These are phyloP conservation scores for Caloenas nicobarica DNA, from an alignment of 2,113 vertebrate genomes.

Conservation along the genomic window DNA sequence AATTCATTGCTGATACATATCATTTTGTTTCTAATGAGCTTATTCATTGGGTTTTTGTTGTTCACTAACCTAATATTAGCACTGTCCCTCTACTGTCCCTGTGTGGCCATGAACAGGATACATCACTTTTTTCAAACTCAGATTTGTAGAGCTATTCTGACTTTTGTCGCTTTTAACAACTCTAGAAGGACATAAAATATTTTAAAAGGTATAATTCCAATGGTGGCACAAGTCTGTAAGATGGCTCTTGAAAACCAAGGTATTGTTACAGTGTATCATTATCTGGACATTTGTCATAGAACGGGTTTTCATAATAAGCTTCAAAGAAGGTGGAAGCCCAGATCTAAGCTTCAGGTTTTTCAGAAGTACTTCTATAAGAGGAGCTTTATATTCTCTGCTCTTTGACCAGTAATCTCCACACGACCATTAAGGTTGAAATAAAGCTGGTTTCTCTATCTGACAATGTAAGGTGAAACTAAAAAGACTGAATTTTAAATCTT, in stretches of 20 bases:
- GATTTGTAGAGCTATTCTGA: not conserved
- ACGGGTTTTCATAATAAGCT: constrained; percentile 61
- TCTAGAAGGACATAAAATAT: constrained; percentile 8
- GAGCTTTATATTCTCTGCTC: constrained; percentile 63
- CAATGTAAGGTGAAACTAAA: constrained; percentile 24
- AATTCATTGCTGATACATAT: not conserved
- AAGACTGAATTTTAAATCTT: constrained; percentile 47
- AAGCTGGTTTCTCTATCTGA: constrained; percentile 30
- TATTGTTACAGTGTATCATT: constrained; percentile 58
- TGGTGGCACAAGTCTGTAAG: not conserved
- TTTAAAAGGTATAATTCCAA: constrained; percentile 31
- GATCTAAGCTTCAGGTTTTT: constrained; percentile 58
- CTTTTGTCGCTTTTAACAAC: constrained; percentile 30
- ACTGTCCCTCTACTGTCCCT: not conserved
- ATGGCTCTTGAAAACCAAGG: constrained; percentile 30
- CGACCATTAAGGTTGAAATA: constrained; percentile 45
- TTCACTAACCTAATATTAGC: not conserved
- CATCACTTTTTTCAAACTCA: not conserved
- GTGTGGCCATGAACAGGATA: not conserved
- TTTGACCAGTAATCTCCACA: constrained; percentile 66
- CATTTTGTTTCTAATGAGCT: not conserved
- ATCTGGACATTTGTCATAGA: constrained; percentile 62
- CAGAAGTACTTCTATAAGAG: constrained; percentile 50
- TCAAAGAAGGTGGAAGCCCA: constrained; percentile 61
- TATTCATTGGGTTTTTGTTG: not conserved